Base-by-base conservation (phyloP, 1,140 invertebrate genomes). In the Zophobas morio region DNA sequence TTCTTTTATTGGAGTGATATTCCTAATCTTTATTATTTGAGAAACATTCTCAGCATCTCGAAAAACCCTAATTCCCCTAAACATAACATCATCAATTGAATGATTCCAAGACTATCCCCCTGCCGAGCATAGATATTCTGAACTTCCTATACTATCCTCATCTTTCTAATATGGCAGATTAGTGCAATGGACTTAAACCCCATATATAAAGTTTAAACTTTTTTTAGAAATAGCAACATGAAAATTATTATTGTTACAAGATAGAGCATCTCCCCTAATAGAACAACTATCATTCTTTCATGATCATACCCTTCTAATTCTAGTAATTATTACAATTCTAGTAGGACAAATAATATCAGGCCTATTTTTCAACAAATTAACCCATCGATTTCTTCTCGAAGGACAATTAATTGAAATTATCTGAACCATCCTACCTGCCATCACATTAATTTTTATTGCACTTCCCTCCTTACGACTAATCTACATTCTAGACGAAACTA, bases 401-500 rank as follows among this genome's bases (percentile, higher is more conserved):
- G 86, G 85, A 70, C 87, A 90, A 83, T 66, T 84, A 82, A 88
- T 92, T 87, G 90, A 92, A 89, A 84, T 90, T 84, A 88, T 92
- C 87, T 92, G 90, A 89, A 92, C 90, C 66, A 86, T 92, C 83
- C 66, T 90, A 71, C 91, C 90, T 8, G 87, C 88, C 76, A 82
- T 92, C 81, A 88, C 90, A 84, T 86, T 93, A 86, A 85, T 92
- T 83, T 89, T 91, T 86, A 89, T 93, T 88, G 90, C 88, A 37
- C 75, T 91, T 2, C 91, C 90, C 42, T 91, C 90, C 4, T 78
- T 91, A 74, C 88, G 87, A 76, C 78, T 92, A 80, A 82, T 92
- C 78, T 93, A 92, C 84, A 81, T 92, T 82, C 76, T 91, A 80
- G 90, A 92, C 86, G 90, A 92, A 88, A 84, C 88, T 76, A 87